These are phyloP conservation scores for Acanthochromis polyacanthus DNA, from an alignment of 2,113 vertebrate species.

Conservation along the genomic window DNA sequence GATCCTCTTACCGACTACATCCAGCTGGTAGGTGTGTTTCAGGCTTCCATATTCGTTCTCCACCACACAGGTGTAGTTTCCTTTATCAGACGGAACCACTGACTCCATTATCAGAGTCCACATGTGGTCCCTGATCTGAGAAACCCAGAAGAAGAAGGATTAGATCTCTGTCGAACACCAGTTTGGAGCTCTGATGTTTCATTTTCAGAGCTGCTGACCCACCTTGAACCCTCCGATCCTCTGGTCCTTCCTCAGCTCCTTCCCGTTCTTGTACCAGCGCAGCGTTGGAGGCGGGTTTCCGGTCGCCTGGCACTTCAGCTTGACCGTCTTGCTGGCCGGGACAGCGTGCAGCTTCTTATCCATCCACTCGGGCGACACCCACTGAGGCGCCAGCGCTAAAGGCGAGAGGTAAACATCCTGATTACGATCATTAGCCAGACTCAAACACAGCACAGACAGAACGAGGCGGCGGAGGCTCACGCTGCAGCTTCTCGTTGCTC, in stretches of 20 bases:
- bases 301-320: conserved; percentile 90
- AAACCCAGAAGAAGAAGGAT: background rate
- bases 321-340: conserved; percentile 90
- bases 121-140: conserved; percentile 90
- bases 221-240: conserved; percentile 95
- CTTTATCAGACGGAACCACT: conserved; percentile 91
- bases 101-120: conserved; percentile 97
- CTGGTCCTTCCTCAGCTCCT: conserved; percentile 91
- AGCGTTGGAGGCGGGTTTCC: conserved; percentile 89
- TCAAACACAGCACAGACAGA: conserved; percentile 29
- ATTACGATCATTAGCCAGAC: background rate
- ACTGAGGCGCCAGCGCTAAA: conserved; percentile 87
- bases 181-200: rapidly evolving
- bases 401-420: background rate
- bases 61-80: conserved; percentile 96
- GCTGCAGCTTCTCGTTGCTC: conserved; percentile 74
- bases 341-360: conserved; percentile 91
- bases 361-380: conserved; percentile 94
- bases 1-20: conserved; percentile 90
- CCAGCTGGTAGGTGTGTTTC: conserved; percentile 93
- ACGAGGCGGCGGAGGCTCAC: conserved; percentile 60
- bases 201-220: background rate
- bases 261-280: conserved; percentile 93
- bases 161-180: background rate
- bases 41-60: conserved; percentile 92